Conservation (phyloP, 2,888 invertebrate genomes). For the Melikaiella ostensackeni region DNA sequence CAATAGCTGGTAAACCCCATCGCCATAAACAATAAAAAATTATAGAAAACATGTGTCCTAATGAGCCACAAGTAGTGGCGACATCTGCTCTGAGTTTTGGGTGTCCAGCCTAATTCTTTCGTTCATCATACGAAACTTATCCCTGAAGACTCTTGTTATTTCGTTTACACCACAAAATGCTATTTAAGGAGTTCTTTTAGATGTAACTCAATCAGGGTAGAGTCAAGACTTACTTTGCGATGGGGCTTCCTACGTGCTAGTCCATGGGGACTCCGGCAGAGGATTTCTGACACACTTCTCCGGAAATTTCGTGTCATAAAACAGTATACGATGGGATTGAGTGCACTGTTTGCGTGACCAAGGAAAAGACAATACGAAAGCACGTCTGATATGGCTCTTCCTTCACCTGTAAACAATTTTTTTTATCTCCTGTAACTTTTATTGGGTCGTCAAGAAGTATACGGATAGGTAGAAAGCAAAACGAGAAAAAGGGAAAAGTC, state of each 20-base stretch:
- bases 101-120: too few relatives aligned
- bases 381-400: conserved; percentile 73
- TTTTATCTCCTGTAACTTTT: conserved; percentile 3
- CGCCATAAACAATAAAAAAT: too few relatives aligned
- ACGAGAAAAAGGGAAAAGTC: not conserved
- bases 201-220: conserved; percentile 7
- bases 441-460: not conserved
- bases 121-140: not conserved
- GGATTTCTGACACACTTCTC: conserved; percentile 81
- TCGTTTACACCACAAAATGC: not conserved
- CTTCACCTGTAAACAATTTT: conserved; percentile 55
- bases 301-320: conserved; percentile 87
- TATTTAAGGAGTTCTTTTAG: not conserved
- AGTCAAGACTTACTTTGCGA: conserved; percentile 63
- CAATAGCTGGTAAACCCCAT: too few relatives aligned
- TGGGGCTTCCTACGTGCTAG: conserved; percentile 55
- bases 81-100: too few relatives aligned
- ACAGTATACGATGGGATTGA: conserved; percentile 88
- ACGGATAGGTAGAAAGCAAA: not conserved
- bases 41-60: too few relatives aligned
- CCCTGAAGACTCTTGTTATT: not conserved
- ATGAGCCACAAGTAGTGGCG: too few relatives aligned
- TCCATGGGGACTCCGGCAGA: conserved; percentile 70
- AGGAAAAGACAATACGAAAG: conserved; percentile 84
- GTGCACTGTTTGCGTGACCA: conserved; percentile 87